Evolutionary conservation across 2,797 vertebrate species (phyloP).

Genomic region (Eulemur coronatus): DNA sequence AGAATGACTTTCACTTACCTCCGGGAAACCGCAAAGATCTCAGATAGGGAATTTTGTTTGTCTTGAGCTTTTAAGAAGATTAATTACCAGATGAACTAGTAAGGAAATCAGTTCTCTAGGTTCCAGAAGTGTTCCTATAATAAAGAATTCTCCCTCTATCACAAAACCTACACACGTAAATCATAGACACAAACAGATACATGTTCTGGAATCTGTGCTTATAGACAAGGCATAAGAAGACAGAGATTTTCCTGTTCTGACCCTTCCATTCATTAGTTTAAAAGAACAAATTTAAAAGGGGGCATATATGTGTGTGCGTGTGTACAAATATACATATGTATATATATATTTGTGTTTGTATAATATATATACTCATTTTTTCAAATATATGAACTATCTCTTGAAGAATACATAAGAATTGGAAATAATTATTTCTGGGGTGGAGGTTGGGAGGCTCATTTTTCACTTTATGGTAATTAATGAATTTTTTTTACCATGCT

Average conservation of each 20-base stretch:
- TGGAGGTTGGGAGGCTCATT: neutral
- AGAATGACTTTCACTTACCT: constrained; percentile 40
- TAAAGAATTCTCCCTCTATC: constrained; percentile 3
- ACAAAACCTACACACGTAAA: neutral
- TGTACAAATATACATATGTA: neutral
- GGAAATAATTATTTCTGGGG: neutral
- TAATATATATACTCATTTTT: neutral
- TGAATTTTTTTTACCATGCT: neutral
- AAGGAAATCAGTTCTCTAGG: constrained; percentile 49
- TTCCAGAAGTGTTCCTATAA: constrained; percentile 48
- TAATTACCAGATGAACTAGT: constrained; percentile 43
- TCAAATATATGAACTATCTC: neutral
- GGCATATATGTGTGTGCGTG: neutral
- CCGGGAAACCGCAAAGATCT: constrained; percentile 38
- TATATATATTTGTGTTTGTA: too few relatives aligned
- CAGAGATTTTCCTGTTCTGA: neutral
- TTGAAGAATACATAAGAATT: neutral
- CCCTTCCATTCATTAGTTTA: neutral
- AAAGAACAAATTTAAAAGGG: neutral
- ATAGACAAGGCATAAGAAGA: neutral
- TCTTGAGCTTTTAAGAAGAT: constrained; percentile 63
- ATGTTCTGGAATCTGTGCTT: neutral
- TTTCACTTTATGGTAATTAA: neutral
- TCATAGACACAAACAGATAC: constrained; percentile 7
- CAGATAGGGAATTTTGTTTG: constrained; percentile 51